These are phyloP conservation scores for Adelges cooleyi DNA, from an alignment of 1,140 invertebrate species.

Conservation along the genomic window DNA sequence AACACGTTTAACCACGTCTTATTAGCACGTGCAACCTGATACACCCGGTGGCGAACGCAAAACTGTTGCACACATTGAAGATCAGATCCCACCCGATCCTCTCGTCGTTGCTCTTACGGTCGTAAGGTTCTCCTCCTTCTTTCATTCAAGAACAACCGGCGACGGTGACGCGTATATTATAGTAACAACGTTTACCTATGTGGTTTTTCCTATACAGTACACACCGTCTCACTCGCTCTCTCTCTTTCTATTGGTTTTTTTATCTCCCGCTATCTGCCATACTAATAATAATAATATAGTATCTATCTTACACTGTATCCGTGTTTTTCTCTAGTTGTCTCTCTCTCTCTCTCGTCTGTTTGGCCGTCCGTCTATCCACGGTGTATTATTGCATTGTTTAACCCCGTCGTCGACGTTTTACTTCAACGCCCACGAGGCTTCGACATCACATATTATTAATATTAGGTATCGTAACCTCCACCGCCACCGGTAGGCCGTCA, in stretches of 20 bases:
- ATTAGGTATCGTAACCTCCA: too few relatives aligned
- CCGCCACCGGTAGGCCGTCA: neutral
- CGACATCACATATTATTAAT: neutral
- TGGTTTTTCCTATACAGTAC: slow-evolving; percentile 15
- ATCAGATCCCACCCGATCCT: slow-evolving; percentile 16
- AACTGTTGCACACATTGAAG: slow-evolving; percentile 24
- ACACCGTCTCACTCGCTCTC: too few relatives aligned
- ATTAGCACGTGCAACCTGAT: slow-evolving; percentile 18
- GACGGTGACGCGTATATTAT: neutral
- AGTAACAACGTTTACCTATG: neutral
- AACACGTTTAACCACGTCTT: slow-evolving; percentile 16
- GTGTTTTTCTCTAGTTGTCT: neutral
- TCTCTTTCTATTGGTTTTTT: too few relatives aligned
- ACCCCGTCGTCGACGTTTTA: slow-evolving; percentile 15
- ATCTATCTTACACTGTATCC: neutral
- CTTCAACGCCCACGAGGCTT: slow-evolving; percentile 13
- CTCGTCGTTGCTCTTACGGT: neutral
- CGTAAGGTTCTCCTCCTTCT: neutral
- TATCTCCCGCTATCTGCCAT: neutral
- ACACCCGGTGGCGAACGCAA: slow-evolving; percentile 18
- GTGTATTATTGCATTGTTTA: slow-evolving; percentile 8
- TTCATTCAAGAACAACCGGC: neutral
- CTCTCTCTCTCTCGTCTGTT: neutral
- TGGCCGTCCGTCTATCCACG: neutral
- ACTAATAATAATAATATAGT: neutral